A percentile compares a stretch with the other conserved stretches of the same genome.
phyloP scores from a whole-genome alignment of 92 coral and sea anemone genomes.

The Porites divaricata region DNA sequence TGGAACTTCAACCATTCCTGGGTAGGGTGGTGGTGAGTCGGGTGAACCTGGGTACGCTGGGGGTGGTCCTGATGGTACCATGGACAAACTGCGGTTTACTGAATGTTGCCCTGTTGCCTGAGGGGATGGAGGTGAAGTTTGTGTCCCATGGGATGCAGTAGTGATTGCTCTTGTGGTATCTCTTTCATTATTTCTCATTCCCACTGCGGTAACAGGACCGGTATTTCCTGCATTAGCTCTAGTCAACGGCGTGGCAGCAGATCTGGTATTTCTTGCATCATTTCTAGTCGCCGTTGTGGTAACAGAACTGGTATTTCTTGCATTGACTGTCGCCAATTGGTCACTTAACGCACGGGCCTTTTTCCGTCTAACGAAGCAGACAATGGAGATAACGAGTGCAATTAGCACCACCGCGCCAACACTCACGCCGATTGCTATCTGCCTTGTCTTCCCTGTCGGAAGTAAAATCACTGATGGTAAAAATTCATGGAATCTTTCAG shows the following conservation, averaged over 20 bases:
- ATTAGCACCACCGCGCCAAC: background rate
- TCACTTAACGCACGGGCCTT: too few relatives aligned
- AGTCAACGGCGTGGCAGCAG: too few relatives aligned
- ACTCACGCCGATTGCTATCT: background rate
- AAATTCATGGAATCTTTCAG: too few relatives aligned
- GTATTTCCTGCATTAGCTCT: too few relatives aligned
- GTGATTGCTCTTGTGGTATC: background rate
- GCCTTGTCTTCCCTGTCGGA: background rate
- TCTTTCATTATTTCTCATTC: background rate
- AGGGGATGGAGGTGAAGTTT: background rate
- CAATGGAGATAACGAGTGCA: too few relatives aligned
- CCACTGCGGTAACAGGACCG: background rate
- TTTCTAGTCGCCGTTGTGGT: too few relatives aligned
- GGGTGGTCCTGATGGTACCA: background rate
- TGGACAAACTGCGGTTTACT: background rate
- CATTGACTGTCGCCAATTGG: too few relatives aligned
- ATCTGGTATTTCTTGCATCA: too few relatives aligned
- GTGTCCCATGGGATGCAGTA: background rate
- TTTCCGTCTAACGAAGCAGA: background rate
- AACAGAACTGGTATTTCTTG: too few relatives aligned
- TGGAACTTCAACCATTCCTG: background rate
- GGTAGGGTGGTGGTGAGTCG: constrained; percentile 2
- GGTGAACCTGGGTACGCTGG: constrained; percentile 6
- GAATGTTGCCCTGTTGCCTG: background rate
- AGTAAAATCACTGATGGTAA: background rate